Percentiles rank a stretch among this genome's conserved stretches.
These are phyloP conservation scores for Nothocercus nigrocapillus DNA, from an alignment of 2,113 vertebrate genomes.

Conservation along the genomic window DNA sequence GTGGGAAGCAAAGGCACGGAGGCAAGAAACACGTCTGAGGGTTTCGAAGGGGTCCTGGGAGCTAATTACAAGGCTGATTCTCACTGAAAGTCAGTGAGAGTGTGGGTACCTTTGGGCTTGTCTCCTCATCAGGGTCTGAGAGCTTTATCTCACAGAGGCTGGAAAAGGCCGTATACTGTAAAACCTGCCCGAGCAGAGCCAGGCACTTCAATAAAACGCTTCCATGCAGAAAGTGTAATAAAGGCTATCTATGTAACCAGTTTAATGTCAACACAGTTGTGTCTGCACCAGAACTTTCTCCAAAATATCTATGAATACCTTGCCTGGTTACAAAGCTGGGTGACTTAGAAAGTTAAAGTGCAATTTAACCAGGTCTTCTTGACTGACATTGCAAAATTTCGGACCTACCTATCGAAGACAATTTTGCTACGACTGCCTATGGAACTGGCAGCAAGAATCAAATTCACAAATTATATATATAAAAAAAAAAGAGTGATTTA, in stretches of 20 bases:
- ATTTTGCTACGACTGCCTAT: not conserved
- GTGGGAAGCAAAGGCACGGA: fast-evolving
- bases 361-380: not conserved
- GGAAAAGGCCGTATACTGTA: not conserved
- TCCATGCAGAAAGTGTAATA: not conserved
- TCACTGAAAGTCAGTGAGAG: not conserved
- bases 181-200: not conserved
- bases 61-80: not conserved
- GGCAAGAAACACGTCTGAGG: fast-evolving
- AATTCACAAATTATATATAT: not conserved
- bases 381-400: not conserved
- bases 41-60: not conserved
- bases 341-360: not conserved
- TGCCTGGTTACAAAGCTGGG: not conserved
- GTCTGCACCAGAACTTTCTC: not conserved
- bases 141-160: not conserved
- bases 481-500: not conserved
- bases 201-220: not conserved
- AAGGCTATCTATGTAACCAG: not conserved
- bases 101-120: not conserved
- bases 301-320: not conserved
- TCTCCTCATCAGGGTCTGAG: not conserved
- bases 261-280: not conserved
- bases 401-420: too few relatives aligned
- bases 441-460: not conserved